phyloP scores from a whole-genome alignment of 2,797 vertebrate species.

The Galago senegalensis region DNA sequence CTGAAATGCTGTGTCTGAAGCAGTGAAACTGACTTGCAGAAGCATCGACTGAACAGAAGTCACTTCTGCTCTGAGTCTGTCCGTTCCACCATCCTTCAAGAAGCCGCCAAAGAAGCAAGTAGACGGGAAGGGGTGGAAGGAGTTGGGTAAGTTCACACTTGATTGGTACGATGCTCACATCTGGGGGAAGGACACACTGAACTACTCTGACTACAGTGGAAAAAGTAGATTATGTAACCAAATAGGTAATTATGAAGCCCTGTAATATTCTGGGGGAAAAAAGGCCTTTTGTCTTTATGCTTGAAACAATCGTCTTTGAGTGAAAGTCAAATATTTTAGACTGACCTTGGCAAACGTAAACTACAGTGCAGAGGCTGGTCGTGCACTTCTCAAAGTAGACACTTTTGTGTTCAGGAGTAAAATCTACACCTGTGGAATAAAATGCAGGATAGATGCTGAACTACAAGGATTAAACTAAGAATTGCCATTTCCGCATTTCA shows the following conservation, averaged over 20 bases:
- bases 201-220: no score
- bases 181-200: no score
- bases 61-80: not conserved
- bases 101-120: not conserved
- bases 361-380: not conserved
- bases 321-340: not conserved
- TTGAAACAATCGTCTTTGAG: not conserved
- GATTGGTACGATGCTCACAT: no score
- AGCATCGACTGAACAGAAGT: not conserved
- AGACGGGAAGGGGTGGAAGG: no score
- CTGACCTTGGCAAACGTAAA: slow-evolving; percentile 32
- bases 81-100: not conserved
- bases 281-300: not conserved
- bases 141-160: no score
- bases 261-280: no score
- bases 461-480: not conserved
- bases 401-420: slow-evolving; percentile 59
- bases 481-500: not conserved
- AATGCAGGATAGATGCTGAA: not conserved
- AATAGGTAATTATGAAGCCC: no score
- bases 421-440: not conserved
- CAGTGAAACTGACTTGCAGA: not conserved
- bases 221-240: no score
- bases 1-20: not conserved
- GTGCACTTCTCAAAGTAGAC: not conserved